Base-by-base conservation (phyloP, 2,888 invertebrate species). In the Ptychoptera albimana region DNA sequence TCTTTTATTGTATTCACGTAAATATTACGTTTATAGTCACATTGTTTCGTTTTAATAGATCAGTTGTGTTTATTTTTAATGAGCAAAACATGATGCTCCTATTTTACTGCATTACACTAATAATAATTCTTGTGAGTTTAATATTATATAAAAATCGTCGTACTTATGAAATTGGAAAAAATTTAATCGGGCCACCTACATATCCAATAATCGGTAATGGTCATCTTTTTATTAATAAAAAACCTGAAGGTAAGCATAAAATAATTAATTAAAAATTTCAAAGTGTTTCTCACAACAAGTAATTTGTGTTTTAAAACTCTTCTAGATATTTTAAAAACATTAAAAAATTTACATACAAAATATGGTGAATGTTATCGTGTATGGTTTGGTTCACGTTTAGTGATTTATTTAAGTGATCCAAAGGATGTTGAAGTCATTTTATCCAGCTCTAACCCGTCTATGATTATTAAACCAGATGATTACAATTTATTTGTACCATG, bases 381-480 rank as follows among this genome's bases (percentile, higher is more conserved):
- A 11, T 57, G 54, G 15, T 45, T 54, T 1, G 45, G 50, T 2
- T 52, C 55, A 2, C 14, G 37, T 2, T 42, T 57, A 5, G 47
- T 55, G 7, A 43, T 63, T 14, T 50, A 59, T 2, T 59, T 63
- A 10, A 54, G 54, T 0, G 59, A 62, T 40, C 54, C 55, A 3
- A 50, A 53, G 3, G 50, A 56, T 39, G 54, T 58, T 7, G 60
- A 62, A 11, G 48, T 50, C 1, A 36, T 63, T 39, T 54, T 63
- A 1, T 48, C 51, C 34, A 42, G 42, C 34, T 23, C 15, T 1
- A 54, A 54, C 44, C 55, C 61, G 45, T 52, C 23, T 5, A 44
- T 67, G 36, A 67, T 72, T 34, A 71, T 72, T 37, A 79, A 79
- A 58, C 69, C 71, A 2, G 57, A 54, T 23, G 68, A 71, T 1